Conservation (phyloP, 1,140 invertebrate genomes). For the Zaprionus camerounensis region DNA sequence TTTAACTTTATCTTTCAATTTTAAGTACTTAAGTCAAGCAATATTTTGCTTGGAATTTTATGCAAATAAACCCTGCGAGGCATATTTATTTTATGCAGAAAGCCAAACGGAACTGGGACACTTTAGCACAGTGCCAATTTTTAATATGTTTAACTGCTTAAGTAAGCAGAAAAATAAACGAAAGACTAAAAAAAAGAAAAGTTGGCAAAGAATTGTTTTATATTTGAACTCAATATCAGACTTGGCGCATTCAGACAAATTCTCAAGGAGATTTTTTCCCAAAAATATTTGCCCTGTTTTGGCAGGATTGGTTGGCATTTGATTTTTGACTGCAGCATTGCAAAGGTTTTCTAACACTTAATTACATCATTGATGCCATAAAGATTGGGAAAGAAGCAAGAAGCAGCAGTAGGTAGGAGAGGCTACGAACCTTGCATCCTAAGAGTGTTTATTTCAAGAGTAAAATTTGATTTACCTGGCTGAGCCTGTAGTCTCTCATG, state of each 20-base stretch:
- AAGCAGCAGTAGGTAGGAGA: too few species aligned
- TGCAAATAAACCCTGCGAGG: conserved; percentile 1
- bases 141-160: conserved; percentile 9
- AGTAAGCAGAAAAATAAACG: conserved; percentile 1
- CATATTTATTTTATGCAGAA: conserved; percentile 5
- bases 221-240: conserved; percentile 47
- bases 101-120: conserved; percentile 4
- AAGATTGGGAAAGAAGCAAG: neutral
- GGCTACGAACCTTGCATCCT: too few species aligned
- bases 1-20: neutral
- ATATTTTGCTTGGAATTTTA: neutral
- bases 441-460: neutral
- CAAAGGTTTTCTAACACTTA: neutral
- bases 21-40: neutral
- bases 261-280: neutral
- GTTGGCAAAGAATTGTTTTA: conserved; percentile 7
- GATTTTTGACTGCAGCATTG: neutral
- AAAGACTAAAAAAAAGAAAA: neutral
- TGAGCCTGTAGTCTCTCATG: neutral
- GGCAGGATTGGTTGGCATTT: neutral
- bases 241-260: conserved; percentile 17
- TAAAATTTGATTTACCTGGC: neutral
- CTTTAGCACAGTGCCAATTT: conserved; percentile 9
- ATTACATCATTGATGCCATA: neutral
- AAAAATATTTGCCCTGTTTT: neutral